Conservation (phyloP, 1,140 invertebrate species). For the Saccostrea cuccullata region DNA sequence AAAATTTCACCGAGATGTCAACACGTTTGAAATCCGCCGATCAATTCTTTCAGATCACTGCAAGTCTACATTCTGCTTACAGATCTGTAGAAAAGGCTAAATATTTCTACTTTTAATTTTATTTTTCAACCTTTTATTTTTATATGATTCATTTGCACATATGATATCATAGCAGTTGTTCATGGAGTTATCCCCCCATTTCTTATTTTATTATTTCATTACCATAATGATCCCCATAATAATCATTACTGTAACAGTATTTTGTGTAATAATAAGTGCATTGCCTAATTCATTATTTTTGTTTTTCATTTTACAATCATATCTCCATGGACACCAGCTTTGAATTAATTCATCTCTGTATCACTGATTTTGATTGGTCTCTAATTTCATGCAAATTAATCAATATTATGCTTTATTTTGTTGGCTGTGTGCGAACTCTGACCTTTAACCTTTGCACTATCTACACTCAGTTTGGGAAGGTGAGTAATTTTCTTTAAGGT, state of each 20-base stretch:
- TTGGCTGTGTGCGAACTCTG: conserved; percentile 59
- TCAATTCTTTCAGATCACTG: background rate
- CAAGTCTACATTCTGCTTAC: background rate
- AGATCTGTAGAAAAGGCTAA: background rate
- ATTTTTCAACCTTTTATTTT: background rate
- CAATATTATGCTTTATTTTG: conserved; percentile 45
- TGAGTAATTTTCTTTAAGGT: conserved; percentile 51
- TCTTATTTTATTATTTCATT: background rate
- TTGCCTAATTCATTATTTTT: too few species aligned
- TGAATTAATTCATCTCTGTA: background rate
- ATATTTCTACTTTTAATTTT: background rate
- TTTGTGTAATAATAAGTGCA: too few species aligned
- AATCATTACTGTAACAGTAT: too few species aligned
- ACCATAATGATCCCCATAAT: too few species aligned
- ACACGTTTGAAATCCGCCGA: background rate
- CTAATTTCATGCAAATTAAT: conserved; percentile 35
- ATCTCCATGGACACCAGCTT: conserved; percentile 3
- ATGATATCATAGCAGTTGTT: background rate
- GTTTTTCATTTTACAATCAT: too few species aligned
- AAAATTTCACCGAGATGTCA: background rate
- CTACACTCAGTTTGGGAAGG: conserved; percentile 65
- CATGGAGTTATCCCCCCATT: conserved; percentile 1
- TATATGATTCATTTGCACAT: background rate
- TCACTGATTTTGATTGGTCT: conserved; percentile 6
- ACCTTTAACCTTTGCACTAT: conserved; percentile 61